Conservation (phyloP, 2,113 vertebrate species). For the Callocephalon fimbriatum region DNA sequence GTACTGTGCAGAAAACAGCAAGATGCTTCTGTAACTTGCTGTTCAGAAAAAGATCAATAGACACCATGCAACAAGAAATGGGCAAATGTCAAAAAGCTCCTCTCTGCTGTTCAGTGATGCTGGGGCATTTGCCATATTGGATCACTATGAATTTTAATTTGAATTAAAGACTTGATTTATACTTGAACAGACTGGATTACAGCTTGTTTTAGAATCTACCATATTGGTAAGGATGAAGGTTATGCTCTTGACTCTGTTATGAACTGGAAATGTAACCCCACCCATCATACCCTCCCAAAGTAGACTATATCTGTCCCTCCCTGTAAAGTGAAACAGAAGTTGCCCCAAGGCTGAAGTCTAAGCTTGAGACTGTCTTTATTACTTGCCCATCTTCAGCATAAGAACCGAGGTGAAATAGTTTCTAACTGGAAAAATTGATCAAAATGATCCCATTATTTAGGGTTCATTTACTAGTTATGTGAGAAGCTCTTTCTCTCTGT, state of each 20-base stretch:
- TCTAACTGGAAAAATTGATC: fast-evolving
- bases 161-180: not conserved
- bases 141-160: not conserved
- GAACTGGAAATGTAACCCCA: not conserved
- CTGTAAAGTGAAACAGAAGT: not conserved
- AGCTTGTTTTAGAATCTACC: not conserved
- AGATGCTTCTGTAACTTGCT: not conserved
- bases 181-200: not conserved
- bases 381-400: not conserved
- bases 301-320: fast-evolving
- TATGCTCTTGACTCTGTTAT: not conserved
- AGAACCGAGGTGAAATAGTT: not conserved
- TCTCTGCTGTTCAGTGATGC: fast-evolving
- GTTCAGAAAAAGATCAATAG: not conserved
- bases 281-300: fast-evolving
- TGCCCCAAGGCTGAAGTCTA: not conserved
- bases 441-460: not conserved
- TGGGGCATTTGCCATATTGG: not conserved
- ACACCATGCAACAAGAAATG: not conserved
- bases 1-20: not conserved
- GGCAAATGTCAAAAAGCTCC: not conserved
- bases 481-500: not conserved
- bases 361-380: not conserved
- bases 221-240: not conserved
- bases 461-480: not conserved